These are phyloP conservation scores for Meda fulgida DNA, from an alignment of 2,797 vertebrate genomes.

Conservation along the genomic window DNA sequence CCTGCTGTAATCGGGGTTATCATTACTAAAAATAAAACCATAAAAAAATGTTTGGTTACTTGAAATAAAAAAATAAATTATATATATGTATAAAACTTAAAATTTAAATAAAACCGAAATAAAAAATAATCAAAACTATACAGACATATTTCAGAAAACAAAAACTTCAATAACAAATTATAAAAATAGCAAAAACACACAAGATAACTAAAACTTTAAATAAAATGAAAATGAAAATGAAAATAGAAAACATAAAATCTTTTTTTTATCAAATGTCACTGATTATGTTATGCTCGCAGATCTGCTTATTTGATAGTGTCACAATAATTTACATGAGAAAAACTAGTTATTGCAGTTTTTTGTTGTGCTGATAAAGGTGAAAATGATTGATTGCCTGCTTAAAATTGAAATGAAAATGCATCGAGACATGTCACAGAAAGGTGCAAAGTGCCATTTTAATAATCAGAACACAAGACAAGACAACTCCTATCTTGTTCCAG, in stretches of 20 bases:
- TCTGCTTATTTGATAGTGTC: background rate
- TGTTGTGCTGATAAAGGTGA: background rate
- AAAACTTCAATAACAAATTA: no score
- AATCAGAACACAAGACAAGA: background rate
- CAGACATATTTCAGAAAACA: no score
- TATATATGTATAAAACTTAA: no score
- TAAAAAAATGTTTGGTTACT: background rate
- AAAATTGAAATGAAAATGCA: background rate
- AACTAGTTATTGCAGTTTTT: background rate
- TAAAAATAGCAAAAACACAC: no score
- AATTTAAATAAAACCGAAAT: no score
- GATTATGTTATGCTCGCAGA: background rate
- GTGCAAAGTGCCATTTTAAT: background rate
- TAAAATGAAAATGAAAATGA: background rate
- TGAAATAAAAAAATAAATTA: background rate
- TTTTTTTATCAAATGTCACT: background rate
- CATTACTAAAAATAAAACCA: background rate
- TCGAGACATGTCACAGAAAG: background rate
- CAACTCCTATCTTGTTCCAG: background rate
- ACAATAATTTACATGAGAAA: background rate
- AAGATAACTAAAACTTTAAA: background rate
- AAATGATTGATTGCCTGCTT: background rate
- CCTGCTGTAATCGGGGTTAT: background rate
- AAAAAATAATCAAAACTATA: no score
- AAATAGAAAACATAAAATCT: background rate